Evolutionary conservation across 2,797 vertebrate species (phyloP), one percentile per base, ranked within the genome.

Genomic region (Enteromius trimaculatus): DNA sequence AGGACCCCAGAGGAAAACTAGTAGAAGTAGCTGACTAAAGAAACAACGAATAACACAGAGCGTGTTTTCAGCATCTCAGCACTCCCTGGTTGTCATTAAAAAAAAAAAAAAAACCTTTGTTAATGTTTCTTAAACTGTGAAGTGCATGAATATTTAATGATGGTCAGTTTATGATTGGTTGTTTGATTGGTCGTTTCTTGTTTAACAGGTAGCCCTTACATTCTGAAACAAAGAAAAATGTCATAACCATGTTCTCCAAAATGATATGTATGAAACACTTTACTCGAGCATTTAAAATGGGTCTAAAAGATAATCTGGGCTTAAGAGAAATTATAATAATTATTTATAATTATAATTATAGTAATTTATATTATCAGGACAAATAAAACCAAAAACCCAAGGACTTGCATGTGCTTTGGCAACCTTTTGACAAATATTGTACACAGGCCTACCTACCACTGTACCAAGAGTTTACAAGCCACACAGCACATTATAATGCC

Each of bases 81-180:
- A 94, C 97, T 80, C 98, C 98, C 88, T 97, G 96, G 86, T 95
- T 98, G 92, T 99, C 97, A 87, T 97, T 31, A 0, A 2, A 31
- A 31, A 31, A 68, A n/a, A 3, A 68, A 39, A n/a, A 3, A 42
- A 42, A 11, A 11, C 2, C 0, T 1, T 6, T 7, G 66, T 70
- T 3, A 26, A 26, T 47, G 42, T 47, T 70, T 26, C 13, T 70
- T n/a, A 8, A 44, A 26, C 13, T 70, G n/a, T 69, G 39, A 44
- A 69, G 6, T 3, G 13, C 11, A 16, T 69, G 13, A 23, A 69
- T 44, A 69, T 69, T 44, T 8, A 69, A 70, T 17, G 1, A 47
- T 42, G 21, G 13, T 69, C 66, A 14, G 37, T 69, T 42, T 23
- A 23, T 68, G 21, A 69, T 69, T 42, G 11, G 66, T 42, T 23